Evolutionary conservation across 2,888 invertebrate genomes (phyloP).

Genomic region (Tupiocoris notatus): DNA sequence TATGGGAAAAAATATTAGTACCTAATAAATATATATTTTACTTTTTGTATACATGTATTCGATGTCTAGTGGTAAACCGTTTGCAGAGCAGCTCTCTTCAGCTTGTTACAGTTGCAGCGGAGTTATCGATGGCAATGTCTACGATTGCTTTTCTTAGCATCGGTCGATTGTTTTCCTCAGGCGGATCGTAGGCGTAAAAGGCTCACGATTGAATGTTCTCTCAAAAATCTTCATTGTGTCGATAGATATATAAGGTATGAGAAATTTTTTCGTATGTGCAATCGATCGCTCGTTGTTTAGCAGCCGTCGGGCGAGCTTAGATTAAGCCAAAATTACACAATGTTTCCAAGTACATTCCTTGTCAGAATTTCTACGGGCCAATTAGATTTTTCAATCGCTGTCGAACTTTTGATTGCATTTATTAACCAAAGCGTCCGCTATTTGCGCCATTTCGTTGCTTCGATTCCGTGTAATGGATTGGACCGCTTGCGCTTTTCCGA

Average conservation of each 20-base stretch:
- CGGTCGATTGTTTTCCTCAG: neutral
- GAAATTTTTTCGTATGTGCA: neutral
- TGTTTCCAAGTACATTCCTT: neutral
- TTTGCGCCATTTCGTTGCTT: too few relatives aligned
- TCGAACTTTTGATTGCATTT: neutral
- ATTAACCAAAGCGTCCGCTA: too few relatives aligned
- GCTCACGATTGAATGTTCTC: neutral
- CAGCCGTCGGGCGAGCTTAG: neutral
- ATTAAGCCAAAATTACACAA: neutral
- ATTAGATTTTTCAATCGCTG: too few relatives aligned
- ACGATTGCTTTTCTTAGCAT: neutral
- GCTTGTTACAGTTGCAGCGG: neutral
- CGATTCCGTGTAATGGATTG: too few relatives aligned
- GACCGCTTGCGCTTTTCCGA: too few relatives aligned
- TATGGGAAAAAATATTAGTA: constrained; percentile 21
- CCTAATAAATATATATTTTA: constrained; percentile 16
- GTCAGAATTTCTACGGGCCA: neutral
- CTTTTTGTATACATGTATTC: constrained; percentile 31
- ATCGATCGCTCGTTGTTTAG: neutral
- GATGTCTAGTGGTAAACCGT: constrained; percentile 20
- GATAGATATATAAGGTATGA: neutral
- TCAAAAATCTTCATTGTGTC: neutral
- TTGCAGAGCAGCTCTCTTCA: neutral
- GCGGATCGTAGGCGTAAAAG: neutral
- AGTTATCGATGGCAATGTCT: too few relatives aligned